Conservation (phyloP, 2,888 invertebrate species). For the Agelastica alni region DNA sequence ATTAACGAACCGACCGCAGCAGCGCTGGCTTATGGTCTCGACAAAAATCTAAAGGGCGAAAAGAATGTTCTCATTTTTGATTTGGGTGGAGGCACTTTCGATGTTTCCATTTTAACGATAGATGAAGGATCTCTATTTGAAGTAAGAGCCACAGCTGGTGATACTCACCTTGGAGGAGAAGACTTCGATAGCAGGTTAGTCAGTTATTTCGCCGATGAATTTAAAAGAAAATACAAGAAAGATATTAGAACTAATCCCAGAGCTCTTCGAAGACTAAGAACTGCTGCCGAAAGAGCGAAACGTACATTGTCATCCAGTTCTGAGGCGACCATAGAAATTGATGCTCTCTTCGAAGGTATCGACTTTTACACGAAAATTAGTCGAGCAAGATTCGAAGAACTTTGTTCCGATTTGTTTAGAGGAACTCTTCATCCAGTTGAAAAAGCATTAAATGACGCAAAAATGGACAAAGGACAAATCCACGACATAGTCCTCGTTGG, state of each 20-base stretch:
- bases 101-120: conserved; percentile 82
- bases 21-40: conserved; percentile 42
- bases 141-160: conserved; percentile 81
- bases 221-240: conserved; percentile 72
- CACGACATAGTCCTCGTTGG: conserved; percentile 83
- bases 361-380: conserved; percentile 75
- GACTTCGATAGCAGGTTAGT: conserved; percentile 66
- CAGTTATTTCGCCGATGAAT: conserved; percentile 67
- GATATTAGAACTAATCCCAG: conserved; percentile 65
- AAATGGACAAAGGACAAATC: conserved; percentile 75
- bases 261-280: conserved; percentile 71
- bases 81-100: conserved; percentile 72
- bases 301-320: conserved; percentile 77
- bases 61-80: conserved; percentile 67
- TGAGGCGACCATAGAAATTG: conserved; percentile 76
- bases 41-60: conserved; percentile 43
- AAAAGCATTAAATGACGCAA: conserved; percentile 77
- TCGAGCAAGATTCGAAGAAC: conserved; percentile 76
- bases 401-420: conserved; percentile 71
- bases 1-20: conserved; percentile 71
- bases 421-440: conserved; percentile 71
- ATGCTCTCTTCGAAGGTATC: conserved; percentile 73
- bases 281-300: conserved; percentile 79
- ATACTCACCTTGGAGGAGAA: conserved; percentile 82
- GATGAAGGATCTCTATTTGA: conserved; percentile 84